Base-by-base conservation (phyloP, 1,140 invertebrate species). In the Neuroterus valhalla region DNA sequence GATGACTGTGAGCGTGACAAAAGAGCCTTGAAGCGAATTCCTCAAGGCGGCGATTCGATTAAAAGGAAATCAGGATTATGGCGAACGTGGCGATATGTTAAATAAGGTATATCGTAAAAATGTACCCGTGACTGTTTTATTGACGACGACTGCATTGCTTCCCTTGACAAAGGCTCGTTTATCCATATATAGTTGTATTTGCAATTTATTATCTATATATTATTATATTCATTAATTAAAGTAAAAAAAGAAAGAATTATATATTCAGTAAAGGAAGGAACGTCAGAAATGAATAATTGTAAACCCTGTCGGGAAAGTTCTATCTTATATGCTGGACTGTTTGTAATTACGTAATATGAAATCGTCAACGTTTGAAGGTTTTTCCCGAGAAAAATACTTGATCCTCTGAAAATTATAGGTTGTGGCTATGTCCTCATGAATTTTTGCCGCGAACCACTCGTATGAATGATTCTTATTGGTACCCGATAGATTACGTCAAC, bases 151-250 rank as follows among this genome's bases (percentile, higher is more conserved):
- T 86, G 81, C 80, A 83, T 85, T 84, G 77, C 78, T 84, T 84
- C 82, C 79, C 81, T 72, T 83, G 80, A 87, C 83, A 85, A 88
- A 88, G 79, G 84, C 85, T 88, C 81, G 82, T 85, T 86, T 85
- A 85, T 84, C 85, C 82, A 85, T 83, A 86, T 70, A 84, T 85
- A 86, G 83, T 85, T 85, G 81, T 85, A 87, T 85, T 85, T 85
- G 78, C 78, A 85, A 85, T 86, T 62, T 87, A 88, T 84, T 86
- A 84, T 78, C 78, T 72, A 72, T 78, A 77, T 84, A 68, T 78
- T 62, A 86, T 83, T 83, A 83, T 84, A 79, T 85, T 80, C 79
- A 85, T 78, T 83, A 83, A 84, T 82, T 80, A 79, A 81, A 82
- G 67, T 72, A 82, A 74, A 77, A 77, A 38, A 66, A 46, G 31